Conservation (phyloP, 1,140 invertebrate genomes). For the Tetramorium parvispinum region DNA sequence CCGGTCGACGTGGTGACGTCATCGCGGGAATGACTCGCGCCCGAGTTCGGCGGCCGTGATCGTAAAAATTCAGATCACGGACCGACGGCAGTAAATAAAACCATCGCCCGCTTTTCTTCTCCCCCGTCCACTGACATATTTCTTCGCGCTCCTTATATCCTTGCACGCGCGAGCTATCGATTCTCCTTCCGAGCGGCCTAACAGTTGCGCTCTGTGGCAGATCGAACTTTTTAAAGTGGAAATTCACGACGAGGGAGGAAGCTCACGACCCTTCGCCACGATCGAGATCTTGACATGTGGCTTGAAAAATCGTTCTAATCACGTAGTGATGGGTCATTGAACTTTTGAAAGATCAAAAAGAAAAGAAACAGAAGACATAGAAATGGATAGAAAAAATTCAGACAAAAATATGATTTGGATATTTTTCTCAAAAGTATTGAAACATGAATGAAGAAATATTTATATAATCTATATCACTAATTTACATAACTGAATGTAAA, state of each 20-base stretch:
- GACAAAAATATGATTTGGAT: neutral
- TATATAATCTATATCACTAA: neutral
- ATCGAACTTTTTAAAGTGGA: conserved; percentile 55
- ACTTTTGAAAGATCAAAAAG: neutral
- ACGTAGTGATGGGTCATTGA: neutral
- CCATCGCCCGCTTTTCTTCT: conserved; percentile 63
- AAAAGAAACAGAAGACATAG: neutral
- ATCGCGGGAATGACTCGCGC: conserved; percentile 44
- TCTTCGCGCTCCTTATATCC: conserved; percentile 66
- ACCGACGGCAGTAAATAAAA: conserved; percentile 72
- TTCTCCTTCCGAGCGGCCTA: conserved; percentile 41
- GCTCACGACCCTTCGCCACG: neutral
- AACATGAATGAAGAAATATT: neutral
- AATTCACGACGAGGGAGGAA: conserved; percentile 34
- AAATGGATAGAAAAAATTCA: neutral
- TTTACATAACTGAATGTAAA: neutral
- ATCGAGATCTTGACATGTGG: conserved; percentile 28
- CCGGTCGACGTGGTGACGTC: conserved; percentile 55
- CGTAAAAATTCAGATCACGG: conserved; percentile 74
- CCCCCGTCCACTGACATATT: conserved; percentile 66
- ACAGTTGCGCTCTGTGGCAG: conserved; percentile 11
- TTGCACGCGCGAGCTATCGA: conserved; percentile 64
- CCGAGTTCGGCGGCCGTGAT: conserved; percentile 47
- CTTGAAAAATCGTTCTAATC: conserved; percentile 54
- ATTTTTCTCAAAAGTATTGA: neutral